phyloP scores from a whole-genome alignment of 2,113 vertebrate species.

The Sakesphorus luctuosus region DNA sequence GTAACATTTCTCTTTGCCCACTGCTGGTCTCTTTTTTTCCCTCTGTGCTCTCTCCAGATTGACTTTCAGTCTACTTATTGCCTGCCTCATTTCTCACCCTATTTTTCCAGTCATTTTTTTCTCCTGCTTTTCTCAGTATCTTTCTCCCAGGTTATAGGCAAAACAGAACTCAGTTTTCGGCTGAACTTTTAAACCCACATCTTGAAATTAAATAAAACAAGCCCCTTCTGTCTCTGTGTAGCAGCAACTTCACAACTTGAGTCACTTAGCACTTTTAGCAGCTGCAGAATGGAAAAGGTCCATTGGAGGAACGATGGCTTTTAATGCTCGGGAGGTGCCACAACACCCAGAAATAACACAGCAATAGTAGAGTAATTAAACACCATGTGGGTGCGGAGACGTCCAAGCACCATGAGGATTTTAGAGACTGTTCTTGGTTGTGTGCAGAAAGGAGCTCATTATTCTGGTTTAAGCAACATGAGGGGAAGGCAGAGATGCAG shows the following conservation, averaged over 20 bases:
- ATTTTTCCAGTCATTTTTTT: conserved; percentile 20
- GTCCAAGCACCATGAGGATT: not conserved
- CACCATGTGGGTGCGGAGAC: not conserved
- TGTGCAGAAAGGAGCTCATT: not conserved
- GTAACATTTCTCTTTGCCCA: conserved; percentile 22
- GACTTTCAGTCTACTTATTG: conserved; percentile 42
- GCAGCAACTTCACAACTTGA: not conserved
- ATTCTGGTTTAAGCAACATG: not conserved
- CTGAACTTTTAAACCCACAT: conserved; percentile 62
- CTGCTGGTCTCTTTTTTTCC: not conserved
- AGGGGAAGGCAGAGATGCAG: not conserved
- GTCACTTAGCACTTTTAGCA: conserved; percentile 37
- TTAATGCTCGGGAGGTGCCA: not conserved
- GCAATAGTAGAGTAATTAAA: not conserved
- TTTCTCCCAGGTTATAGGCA: not conserved
- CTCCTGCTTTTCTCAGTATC: conserved; percentile 1
- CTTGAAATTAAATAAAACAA: conserved; percentile 38
- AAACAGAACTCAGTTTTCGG: not conserved
- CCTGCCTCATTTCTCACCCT: conserved; percentile 48
- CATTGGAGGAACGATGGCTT: not conserved
- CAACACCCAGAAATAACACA: not conserved
- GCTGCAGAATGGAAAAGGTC: not conserved
- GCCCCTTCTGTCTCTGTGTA: not conserved
- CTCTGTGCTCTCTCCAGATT: conserved; percentile 1
- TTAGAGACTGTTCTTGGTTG: not conserved